Evolutionary conservation across 2,113 vertebrate species (phyloP), one percentile per base, ranked within the genome.

Genomic region (Strigops habroptila): DNA sequence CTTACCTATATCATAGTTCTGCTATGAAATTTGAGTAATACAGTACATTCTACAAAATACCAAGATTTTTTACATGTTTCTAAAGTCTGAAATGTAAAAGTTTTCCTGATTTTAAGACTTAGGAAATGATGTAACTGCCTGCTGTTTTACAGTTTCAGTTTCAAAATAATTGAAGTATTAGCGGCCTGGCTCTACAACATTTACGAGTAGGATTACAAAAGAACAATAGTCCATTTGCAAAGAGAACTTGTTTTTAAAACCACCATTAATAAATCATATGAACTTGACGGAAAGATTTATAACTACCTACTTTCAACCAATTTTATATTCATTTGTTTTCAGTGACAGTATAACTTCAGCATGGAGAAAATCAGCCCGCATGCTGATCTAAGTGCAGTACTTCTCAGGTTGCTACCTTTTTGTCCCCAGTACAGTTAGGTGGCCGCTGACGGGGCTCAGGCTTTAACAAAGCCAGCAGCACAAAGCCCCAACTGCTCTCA

Each of bases 391-490:
- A 69, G 59, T 5, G 18, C 44, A 81, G 1, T 18, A 31, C 64
- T 78, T 67, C 53, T 64, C 79, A 53, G 48, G 71, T 92, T 81
- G 64, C 53, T 51, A 76, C 73, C 59, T 92, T 88, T 84, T 76
- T 88, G 77, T 91, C 69, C 23, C 2, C 71, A 27, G 48, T 76
- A 59, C 62, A 37, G 52, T 79, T 41, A 70, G 93, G 70, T 81
- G 52, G 52, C 35, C 16, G 11, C 76, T 65, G 74, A 52, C 6
- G n/a, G 27, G 44, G 68, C 68, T 86, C 18, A 1, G 30, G 41
- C 62, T 88, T 70, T 62, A 94, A 95, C 78, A 95, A 91, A 94
- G 74, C 52, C 63, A 60, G 41, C 39, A 63, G 82, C 76, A 97
- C 95, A 97, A 97, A 96, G 88, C 63, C 60, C 19, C 1, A 3